Conservation (phyloP, 2,113 vertebrate genomes). For the Ceyx cyanopectus region DNA sequence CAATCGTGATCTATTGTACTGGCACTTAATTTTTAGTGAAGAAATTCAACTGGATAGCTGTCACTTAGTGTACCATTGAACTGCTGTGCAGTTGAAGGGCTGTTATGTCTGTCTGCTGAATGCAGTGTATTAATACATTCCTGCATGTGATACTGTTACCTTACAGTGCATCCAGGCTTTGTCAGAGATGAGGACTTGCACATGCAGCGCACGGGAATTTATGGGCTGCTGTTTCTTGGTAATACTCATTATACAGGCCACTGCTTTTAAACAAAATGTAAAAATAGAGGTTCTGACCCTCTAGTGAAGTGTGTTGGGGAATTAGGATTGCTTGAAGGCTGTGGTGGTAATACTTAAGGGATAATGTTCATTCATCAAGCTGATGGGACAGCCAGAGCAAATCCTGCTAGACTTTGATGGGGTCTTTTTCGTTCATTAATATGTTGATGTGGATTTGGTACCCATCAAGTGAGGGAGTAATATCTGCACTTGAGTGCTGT, state of each 20-base stretch:
- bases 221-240: constrained; percentile 25
- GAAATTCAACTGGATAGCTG: neutral
- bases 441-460: constrained; percentile 28
- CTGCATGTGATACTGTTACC: neutral
- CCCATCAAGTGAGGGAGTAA: neutral
- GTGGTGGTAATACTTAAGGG: constrained; percentile 20
- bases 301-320: neutral
- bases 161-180: neutral
- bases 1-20: neutral
- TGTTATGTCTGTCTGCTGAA: neutral
- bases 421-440: neutral
- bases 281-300: constrained; percentile 55
- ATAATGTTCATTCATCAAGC: constrained; percentile 42
- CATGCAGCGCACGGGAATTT: neutral
- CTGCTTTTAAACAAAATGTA: constrained; percentile 50
- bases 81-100: neutral
- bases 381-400: constrained; percentile 39
- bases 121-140: neutral
- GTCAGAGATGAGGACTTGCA: neutral
- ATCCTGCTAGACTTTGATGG: constrained; percentile 30
- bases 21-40: neutral
- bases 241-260: constrained; percentile 35
- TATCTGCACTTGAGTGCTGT: neutral
- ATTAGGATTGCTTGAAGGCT: constrained; percentile 32
- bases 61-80: neutral